Evolutionary conservation across 2,797 vertebrate species (phyloP).

Genomic region (Macropus fuliginosus): DNA sequence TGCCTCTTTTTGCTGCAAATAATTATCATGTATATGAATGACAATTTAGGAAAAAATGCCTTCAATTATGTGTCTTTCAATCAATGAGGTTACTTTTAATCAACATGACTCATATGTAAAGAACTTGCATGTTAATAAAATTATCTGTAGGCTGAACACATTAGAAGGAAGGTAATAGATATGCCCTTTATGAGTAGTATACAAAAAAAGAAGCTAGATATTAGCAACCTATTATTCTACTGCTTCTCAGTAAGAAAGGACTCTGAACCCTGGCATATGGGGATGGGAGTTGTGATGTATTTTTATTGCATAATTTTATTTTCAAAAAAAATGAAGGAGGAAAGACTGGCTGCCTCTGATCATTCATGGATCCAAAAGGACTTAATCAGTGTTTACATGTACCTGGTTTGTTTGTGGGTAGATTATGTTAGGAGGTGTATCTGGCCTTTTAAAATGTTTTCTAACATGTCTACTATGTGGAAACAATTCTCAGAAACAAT

Average conservation of each 20-base stretch:
- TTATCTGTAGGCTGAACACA: background rate
- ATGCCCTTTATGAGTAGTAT: background rate
- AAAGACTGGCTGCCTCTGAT: conserved; percentile 28
- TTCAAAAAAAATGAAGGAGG: conserved; percentile 21
- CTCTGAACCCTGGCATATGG: background rate
- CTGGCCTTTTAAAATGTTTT: background rate
- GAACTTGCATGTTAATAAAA: background rate
- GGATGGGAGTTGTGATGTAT: background rate
- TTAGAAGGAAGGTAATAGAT: background rate
- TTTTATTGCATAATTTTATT: conserved; percentile 12
- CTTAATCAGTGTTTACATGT: background rate
- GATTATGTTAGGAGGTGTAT: conserved; percentile 1
- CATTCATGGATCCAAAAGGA: background rate
- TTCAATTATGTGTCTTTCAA: background rate
- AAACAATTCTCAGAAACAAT: conserved; percentile 22
- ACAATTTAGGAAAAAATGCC: background rate
- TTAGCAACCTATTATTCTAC: background rate
- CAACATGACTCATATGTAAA: background rate
- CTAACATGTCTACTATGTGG: background rate
- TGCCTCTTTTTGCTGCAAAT: background rate
- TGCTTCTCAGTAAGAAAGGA: conserved; percentile 1
- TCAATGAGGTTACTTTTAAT: background rate
- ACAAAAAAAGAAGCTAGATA: background rate
- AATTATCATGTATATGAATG: background rate
- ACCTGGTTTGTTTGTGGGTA: background rate